These are phyloP conservation scores for Lissocephala sabroskyi DNA, from an alignment of 2,888 invertebrate species.

Conservation along the genomic window DNA sequence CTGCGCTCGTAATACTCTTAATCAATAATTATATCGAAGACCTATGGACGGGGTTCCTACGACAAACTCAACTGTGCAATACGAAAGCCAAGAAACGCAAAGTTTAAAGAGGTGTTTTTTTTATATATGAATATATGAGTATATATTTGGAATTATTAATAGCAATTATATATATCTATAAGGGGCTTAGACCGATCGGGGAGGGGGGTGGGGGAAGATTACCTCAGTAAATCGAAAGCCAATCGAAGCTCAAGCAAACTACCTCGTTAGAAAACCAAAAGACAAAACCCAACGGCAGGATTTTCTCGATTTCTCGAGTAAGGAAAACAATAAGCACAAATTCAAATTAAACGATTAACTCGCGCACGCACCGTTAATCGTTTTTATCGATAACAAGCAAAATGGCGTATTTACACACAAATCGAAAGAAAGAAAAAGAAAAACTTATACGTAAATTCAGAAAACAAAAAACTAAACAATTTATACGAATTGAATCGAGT, in stretches of 20 bases:
- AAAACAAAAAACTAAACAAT: constrained; percentile 35
- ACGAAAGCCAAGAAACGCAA: constrained; percentile 20
- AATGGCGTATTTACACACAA: not conserved
- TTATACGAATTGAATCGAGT: constrained; percentile 31
- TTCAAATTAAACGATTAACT: constrained; percentile 11
- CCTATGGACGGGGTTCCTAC: not conserved
- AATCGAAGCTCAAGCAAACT: constrained; percentile 43
- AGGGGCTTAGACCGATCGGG: not conserved
- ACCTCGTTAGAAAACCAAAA: constrained; percentile 48
- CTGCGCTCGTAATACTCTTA: no score
- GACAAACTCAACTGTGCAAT: constrained; percentile 36
- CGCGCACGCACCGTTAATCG: constrained; percentile 13
- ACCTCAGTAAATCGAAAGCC: constrained; percentile 22
- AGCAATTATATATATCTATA: constrained; percentile 16
- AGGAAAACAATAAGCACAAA: constrained; percentile 2
- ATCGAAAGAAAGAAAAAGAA: not conserved
- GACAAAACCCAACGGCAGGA: constrained; percentile 21
- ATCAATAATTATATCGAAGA: no score
- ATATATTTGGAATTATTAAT: constrained; percentile 9
- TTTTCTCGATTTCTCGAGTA: no score
- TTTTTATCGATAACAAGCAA: no score
- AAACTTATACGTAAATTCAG: constrained; percentile 50
- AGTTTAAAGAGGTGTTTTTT: constrained; percentile 22
- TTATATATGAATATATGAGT: not conserved
- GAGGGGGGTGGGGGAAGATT: constrained; percentile 15